A percentile compares a stretch with the other conserved stretches of the same genome.
Conservation (phyloP, 2,797 vertebrate genomes). For the Selene dorsalis region DNA sequence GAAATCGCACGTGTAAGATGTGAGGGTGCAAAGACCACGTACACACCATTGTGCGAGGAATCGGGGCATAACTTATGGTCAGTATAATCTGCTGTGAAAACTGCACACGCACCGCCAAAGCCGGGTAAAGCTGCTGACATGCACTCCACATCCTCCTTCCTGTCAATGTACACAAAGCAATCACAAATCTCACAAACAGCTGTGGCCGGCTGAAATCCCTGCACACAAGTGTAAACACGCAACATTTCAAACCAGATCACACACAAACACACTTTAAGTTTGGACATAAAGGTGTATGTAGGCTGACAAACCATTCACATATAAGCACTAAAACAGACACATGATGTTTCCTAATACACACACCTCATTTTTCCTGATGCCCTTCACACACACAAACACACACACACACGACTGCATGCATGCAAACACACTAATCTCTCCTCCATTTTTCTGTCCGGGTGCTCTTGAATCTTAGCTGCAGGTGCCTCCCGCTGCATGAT, state of each 20-base stretch:
- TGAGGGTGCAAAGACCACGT: slow-evolving; percentile 17
- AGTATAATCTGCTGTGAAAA: slow-evolving; percentile 51
- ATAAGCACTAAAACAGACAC: not conserved
- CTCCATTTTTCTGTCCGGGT: slow-evolving; percentile 35
- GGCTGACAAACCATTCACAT: not conserved
- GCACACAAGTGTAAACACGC: slow-evolving; percentile 16
- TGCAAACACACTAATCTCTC: slow-evolving; percentile 33
- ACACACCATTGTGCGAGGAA: slow-evolving; percentile 15
- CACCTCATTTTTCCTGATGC: slow-evolving; percentile 8
- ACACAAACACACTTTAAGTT: not conserved
- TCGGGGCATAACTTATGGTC: slow-evolving; percentile 15
- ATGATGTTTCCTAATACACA: not conserved
- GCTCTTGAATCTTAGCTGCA: slow-evolving; percentile 34
- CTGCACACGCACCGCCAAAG: slow-evolving; percentile 32
- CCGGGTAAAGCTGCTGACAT: slow-evolving; percentile 42
- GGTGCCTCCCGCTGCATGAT: slow-evolving; percentile 45
- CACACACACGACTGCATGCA: not conserved
- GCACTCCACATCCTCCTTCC: slow-evolving; percentile 30
- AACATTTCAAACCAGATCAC: slow-evolving; percentile 9
- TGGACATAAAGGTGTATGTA: not conserved
- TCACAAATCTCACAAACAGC: slow-evolving; percentile 49
- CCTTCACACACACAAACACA: not conserved
- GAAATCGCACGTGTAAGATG: slow-evolving; percentile 28
- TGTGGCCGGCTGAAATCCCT: slow-evolving; percentile 4
- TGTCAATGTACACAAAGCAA: slow-evolving; percentile 34